Evolutionary conservation across 2,888 invertebrate species (phyloP).

Genomic region (Deroplatys truncata): DNA sequence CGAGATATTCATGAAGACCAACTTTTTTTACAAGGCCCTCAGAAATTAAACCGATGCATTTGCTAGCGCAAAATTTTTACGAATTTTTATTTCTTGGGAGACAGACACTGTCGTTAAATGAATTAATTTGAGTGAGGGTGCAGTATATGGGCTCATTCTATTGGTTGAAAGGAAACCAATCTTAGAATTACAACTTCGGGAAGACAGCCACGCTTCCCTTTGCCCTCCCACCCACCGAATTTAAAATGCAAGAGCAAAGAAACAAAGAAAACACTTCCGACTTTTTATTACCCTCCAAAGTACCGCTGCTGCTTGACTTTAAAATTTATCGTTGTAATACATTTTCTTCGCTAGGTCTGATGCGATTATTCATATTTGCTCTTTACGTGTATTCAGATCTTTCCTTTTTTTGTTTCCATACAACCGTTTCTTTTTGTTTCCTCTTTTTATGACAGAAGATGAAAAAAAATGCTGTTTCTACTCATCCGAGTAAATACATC

Average conservation of each 20-base stretch:
- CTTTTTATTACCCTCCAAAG: conserved; percentile 1
- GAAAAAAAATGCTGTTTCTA: neutral
- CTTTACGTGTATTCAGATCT: neutral
- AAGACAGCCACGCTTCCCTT: neutral
- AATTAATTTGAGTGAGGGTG: neutral
- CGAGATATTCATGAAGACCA: neutral
- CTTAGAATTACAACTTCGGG: conserved; percentile 4
- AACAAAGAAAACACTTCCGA: neutral
- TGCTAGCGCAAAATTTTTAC: neutral
- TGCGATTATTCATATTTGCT: conserved; percentile 11
- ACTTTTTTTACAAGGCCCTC: neutral
- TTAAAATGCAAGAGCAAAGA: conserved; percentile 8
- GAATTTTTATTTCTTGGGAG: neutral
- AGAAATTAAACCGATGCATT: neutral
- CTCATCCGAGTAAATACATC: conserved; percentile 14
- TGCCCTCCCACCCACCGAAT: neutral
- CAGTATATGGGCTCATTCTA: neutral
- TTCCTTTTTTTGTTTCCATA: neutral
- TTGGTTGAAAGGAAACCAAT: conserved; percentile 14
- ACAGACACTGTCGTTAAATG: neutral
- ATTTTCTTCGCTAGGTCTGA: neutral
- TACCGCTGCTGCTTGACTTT: neutral
- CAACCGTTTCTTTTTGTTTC: neutral
- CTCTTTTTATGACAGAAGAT: neutral
- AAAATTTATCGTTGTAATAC: conserved; percentile 8